Evolutionary conservation across 1,140 invertebrate genomes (phyloP).

Genomic region (Drosophila elegans): DNA sequence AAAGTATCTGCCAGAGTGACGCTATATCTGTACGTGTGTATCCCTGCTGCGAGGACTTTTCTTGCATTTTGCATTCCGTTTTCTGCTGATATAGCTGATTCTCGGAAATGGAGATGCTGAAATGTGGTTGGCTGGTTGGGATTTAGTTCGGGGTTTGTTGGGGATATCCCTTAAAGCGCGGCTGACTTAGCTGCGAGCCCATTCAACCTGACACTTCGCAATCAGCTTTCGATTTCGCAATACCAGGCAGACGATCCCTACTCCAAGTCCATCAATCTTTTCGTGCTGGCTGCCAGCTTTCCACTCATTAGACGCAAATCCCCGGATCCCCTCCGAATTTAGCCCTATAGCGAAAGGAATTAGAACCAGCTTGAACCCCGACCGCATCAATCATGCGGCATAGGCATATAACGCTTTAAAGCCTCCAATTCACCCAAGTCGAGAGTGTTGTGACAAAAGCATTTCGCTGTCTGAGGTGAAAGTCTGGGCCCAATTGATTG

Average conservation of each 20-base stretch:
- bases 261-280: slow-evolving; percentile 48
- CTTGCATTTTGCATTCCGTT: slow-evolving; percentile 45
- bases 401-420: slow-evolving; percentile 60
- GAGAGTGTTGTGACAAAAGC: slow-evolving; percentile 75
- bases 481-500: slow-evolving; percentile 77
- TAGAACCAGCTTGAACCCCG: slow-evolving; percentile 36
- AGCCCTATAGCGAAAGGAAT: slow-evolving; percentile 17
- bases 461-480: slow-evolving; percentile 57
- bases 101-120: slow-evolving; percentile 29
- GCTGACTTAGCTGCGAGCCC: background rate
- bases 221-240: slow-evolving; percentile 31
- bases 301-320: slow-evolving; percentile 68
- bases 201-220: slow-evolving; percentile 1
- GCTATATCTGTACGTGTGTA: slow-evolving; percentile 32
- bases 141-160: slow-evolving; percentile 25
- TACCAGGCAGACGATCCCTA: background rate
- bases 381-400: slow-evolving; percentile 67
- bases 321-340: slow-evolving; percentile 14
- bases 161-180: slow-evolving; percentile 15
- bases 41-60: slow-evolving; percentile 36
- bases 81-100: slow-evolving; percentile 49
- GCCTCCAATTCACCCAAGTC: slow-evolving; percentile 29
- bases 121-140: slow-evolving; percentile 45
- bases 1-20: slow-evolving; percentile 51
- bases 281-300: background rate